phyloP scores from a whole-genome alignment of 37 sponge, comb jelly and placozoan genomes.

The Geodia barretti region DNA sequence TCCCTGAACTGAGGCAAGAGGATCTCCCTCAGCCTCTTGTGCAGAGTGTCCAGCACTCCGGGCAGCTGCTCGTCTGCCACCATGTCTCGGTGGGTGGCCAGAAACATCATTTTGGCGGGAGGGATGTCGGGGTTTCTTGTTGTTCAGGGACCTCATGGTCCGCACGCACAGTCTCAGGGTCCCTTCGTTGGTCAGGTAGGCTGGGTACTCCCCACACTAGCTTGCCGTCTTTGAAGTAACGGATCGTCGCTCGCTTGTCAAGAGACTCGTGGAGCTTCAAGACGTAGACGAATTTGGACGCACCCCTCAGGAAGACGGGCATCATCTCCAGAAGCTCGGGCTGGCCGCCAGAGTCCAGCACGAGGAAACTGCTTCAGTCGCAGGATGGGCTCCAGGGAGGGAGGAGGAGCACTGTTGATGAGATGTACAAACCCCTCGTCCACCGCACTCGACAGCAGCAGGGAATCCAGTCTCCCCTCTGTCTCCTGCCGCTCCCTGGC shows the following conservation, averaged over 20 bases:
- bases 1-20: neutral
- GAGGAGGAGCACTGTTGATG: neutral
- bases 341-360: neutral
- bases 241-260: neutral
- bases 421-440: neutral
- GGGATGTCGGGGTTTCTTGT: neutral
- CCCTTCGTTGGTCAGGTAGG: neutral
- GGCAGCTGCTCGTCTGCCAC: neutral
- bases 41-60: neutral
- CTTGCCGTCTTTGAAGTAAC: neutral
- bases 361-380: neutral
- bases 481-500: neutral
- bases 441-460: neutral
- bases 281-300: neutral
- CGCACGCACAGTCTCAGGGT: neutral
- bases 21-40: neutral
- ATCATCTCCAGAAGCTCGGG: neutral
- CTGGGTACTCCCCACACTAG: neutral
- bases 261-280: neutral
- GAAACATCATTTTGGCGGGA: neutral
- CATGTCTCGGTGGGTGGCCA: neutral
- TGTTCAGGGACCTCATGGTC: neutral
- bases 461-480: neutral
- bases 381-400: neutral
- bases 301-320: neutral